Conservation (phyloP, 1,140 invertebrate genomes). For the Aphaenogaster rudis region DNA sequence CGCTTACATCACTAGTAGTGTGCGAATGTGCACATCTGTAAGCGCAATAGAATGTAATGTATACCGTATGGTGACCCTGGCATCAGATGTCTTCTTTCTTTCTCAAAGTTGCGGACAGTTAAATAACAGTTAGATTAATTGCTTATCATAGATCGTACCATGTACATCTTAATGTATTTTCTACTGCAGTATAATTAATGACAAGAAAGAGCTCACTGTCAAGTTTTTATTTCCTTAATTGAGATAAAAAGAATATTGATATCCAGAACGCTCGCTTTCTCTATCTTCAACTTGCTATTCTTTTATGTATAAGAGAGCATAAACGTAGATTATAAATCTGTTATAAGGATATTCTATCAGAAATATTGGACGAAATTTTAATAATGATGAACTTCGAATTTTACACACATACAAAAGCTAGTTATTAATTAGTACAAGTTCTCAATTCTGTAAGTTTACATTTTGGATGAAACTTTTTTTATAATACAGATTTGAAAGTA, state of each 20-base stretch:
- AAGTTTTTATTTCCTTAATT: not conserved
- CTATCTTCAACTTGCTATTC: not conserved
- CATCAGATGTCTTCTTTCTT: not conserved
- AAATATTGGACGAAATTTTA: not conserved
- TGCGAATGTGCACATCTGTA: conserved; percentile 21
- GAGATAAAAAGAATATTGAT: conserved; percentile 10
- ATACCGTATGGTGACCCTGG: conserved; percentile 15
- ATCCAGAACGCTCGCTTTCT: conserved; percentile 6
- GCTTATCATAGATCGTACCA: not conserved
- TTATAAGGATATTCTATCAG: not conserved
- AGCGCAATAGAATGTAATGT: conserved; percentile 12
- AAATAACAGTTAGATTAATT: conserved; percentile 20
- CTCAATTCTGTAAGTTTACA: not conserved
- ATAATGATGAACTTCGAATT: not conserved
- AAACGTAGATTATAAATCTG: not conserved
- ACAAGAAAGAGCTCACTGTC: not conserved
- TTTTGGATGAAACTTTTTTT: not conserved
- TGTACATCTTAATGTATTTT: conserved; percentile 2
- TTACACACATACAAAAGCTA: not conserved
- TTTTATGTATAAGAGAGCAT: not conserved
- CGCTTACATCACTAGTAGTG: not conserved
- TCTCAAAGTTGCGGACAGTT: not conserved
- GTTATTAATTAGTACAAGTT: not conserved
- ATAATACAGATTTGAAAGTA: conserved; percentile 33
- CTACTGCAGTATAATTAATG: conserved; percentile 4